Conservation (phyloP, 1,140 invertebrate species). For the Nephila pilipes region DNA sequence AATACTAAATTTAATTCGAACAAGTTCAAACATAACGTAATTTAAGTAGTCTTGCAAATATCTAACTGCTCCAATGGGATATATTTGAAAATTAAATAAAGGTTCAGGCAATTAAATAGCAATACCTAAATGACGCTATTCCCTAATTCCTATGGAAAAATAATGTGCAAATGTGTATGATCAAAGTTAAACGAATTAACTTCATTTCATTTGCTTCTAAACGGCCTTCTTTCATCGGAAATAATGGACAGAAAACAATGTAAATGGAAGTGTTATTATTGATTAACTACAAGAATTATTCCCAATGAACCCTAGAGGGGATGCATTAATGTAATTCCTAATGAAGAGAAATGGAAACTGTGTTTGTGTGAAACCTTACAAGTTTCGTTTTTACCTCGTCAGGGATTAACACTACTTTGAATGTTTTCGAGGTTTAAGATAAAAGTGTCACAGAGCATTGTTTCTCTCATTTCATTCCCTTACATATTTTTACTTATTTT, state of each 20-base stretch:
- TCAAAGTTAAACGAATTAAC: not conserved
- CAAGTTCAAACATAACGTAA: no score
- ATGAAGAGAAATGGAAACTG: not conserved
- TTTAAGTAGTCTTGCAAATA: not conserved
- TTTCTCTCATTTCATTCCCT: no score
- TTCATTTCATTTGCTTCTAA: not conserved
- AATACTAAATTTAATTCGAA: not conserved
- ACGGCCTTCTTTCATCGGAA: not conserved
- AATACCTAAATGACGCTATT: not conserved
- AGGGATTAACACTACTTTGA: not conserved
- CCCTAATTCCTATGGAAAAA: not conserved
- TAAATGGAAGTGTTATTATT: not conserved
- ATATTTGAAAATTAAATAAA: not conserved
- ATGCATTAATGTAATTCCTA: not conserved
- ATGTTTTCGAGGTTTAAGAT: not conserved
- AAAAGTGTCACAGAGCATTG: no score
- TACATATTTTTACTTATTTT: no score
- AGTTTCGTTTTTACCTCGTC: not conserved
- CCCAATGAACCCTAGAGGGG: not conserved
- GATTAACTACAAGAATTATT: constrained; percentile 10
- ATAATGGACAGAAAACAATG: constrained; percentile 10
- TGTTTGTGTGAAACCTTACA: not conserved
- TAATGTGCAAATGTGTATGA: not conserved
- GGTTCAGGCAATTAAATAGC: not conserved
- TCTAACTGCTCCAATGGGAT: not conserved